Evolutionary conservation across 2,888 invertebrate species (phyloP).

Genomic region (Caenorhabditis drosophilae): DNA sequence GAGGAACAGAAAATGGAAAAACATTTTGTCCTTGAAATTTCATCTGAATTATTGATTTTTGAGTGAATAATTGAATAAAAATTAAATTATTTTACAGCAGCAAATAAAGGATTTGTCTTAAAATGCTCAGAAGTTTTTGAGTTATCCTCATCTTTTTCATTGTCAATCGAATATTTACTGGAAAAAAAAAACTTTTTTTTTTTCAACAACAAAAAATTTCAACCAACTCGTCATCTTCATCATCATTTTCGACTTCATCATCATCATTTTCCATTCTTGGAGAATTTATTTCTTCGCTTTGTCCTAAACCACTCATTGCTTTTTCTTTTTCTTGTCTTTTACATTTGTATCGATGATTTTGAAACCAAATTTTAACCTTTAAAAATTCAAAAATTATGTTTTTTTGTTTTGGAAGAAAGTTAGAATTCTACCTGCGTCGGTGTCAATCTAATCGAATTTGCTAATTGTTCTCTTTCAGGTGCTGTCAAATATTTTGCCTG

Average conservation of each 20-base stretch:
- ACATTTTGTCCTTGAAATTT: neutral
- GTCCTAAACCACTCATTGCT: conserved; percentile 47
- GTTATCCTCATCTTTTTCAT: conserved; percentile 24
- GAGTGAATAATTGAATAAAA: too few relatives aligned
- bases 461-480: conserved; percentile 94
- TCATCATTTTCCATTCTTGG: conserved; percentile 31
- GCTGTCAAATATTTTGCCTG: conserved; percentile 90
- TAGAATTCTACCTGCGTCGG: conserved; percentile 79
- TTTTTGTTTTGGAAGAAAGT: too few relatives aligned
- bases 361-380: conserved; percentile 58
- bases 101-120: neutral
- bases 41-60: too few relatives aligned
- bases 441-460: conserved; percentile 89
- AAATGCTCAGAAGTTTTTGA: neutral
- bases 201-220: neutral
- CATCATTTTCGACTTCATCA: conserved; percentile 32
- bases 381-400: too few relatives aligned
- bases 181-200: neutral
- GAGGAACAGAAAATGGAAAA: neutral
- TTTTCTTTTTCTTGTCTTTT: conserved; percentile 56
- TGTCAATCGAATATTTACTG: conserved; percentile 35
- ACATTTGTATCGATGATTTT: conserved; percentile 58
- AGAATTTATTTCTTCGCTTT: conserved; percentile 32
- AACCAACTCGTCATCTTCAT: neutral
- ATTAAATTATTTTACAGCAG: neutral